A percentile compares a stretch with the other conserved stretches of the same genome.
Conservation (phyloP, 2,797 vertebrate genomes). For the Taeniopygia guttata region DNA sequence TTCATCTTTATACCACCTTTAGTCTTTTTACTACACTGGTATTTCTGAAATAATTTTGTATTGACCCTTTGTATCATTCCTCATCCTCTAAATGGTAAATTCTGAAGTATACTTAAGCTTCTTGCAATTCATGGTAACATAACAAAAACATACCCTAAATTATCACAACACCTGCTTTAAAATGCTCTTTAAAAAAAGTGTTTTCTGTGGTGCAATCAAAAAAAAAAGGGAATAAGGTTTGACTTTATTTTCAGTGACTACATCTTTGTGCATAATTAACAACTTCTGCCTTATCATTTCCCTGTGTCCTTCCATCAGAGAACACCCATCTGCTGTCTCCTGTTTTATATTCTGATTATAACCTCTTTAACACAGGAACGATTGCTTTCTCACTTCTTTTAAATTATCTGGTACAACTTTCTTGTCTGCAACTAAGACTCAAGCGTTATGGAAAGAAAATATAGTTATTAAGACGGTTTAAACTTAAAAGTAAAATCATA, state of each 20-base stretch:
- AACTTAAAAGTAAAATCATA: constrained; percentile 15
- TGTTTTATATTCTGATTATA: neutral
- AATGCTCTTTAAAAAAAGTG: neutral
- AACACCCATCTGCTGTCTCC: neutral
- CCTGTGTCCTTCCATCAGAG: neutral
- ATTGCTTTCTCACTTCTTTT: neutral
- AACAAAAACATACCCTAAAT: neutral
- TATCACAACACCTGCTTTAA: neutral
- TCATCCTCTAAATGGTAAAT: neutral
- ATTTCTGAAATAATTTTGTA: neutral
- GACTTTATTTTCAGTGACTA: neutral
- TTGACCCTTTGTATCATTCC: neutral
- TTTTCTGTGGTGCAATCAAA: neutral
- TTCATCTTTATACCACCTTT: neutral
- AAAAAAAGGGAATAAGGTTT: neutral
- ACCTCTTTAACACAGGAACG: neutral
- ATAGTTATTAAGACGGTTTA: constrained; percentile 13
- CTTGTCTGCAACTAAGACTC: neutral
- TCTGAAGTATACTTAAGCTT: neutral
- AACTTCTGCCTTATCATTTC: neutral
- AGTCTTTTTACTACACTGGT: neutral
- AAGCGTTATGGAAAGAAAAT: constrained; percentile 8
- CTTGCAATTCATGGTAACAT: neutral
- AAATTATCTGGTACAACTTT: neutral
- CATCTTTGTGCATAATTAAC: neutral